These are phyloP conservation scores for Notolabrus celidotus DNA, from an alignment of 2,797 vertebrate species.

Conservation along the genomic window DNA sequence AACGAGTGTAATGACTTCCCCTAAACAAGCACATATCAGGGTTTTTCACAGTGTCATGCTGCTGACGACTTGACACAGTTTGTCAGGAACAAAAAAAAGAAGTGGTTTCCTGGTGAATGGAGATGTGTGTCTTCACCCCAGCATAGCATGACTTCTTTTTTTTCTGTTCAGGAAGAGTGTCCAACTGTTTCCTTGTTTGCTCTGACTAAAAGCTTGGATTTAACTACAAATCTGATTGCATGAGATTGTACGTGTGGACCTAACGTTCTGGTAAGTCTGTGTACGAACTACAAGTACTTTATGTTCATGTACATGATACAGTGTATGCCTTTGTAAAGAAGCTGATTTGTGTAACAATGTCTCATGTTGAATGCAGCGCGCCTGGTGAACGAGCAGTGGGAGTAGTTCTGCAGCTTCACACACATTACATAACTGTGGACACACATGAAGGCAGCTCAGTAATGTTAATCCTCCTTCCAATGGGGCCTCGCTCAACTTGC, in stretches of 20 bases:
- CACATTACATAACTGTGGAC: constrained; percentile 60
- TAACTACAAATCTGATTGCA: no score
- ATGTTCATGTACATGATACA: no score
- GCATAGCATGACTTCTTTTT: not conserved
- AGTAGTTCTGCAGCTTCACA: constrained; percentile 52
- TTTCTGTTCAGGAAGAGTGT: no score
- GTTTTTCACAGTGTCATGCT: constrained; percentile 7
- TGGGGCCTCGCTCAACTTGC: constrained; percentile 58
- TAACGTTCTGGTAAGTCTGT: no score
- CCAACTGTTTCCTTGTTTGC: no score
- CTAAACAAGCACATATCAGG: constrained; percentile 4
- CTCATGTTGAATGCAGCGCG: constrained; percentile 23
- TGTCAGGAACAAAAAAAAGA: constrained; percentile 11
- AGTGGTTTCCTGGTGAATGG: not conserved
- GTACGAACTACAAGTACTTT: no score
- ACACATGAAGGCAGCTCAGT: constrained; percentile 68
- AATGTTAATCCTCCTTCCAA: constrained; percentile 71
- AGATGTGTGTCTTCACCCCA: not conserved
- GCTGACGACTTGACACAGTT: not conserved
- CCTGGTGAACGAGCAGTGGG: constrained; percentile 34
- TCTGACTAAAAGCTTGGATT: no score
- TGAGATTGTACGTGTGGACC: not conserved
- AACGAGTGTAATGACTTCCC: constrained; percentile 21
- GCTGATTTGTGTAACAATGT: constrained; percentile 1
- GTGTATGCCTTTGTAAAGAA: no score